Conservation (phyloP, 2,888 invertebrate species). For the Mamestra brassicae region DNA sequence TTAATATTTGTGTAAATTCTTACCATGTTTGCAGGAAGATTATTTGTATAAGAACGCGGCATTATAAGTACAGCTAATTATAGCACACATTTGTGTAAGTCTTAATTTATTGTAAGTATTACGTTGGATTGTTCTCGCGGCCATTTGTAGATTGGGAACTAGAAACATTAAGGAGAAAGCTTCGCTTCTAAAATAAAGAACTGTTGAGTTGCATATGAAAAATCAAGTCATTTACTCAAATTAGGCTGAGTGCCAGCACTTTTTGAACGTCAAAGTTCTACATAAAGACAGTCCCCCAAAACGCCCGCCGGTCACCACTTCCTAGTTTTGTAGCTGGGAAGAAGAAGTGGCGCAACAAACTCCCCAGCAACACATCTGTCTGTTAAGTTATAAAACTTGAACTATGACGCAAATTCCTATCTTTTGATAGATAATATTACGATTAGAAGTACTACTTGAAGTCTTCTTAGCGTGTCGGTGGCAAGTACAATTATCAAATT, state of each 20-base stretch:
- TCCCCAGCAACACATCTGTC: no score
- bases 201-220: constrained; percentile 2
- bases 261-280: no score
- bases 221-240: no score
- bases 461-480: no score
- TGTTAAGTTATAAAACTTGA: no score
- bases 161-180: constrained; percentile 2
- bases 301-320: no score
- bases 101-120: constrained; percentile 3
- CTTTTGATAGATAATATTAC: constrained; percentile 1
- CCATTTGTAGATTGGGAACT: background rate
- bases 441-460: constrained; percentile 13
- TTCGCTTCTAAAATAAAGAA: constrained; percentile 23
- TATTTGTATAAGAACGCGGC: constrained; percentile 24
- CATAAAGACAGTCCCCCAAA: no score
- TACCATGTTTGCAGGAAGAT: constrained; percentile 16
- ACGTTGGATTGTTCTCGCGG: constrained; percentile 7
- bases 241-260: no score
- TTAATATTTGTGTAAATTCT: constrained; percentile 1
- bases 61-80: constrained; percentile 21
- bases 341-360: no score
- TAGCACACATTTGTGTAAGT: constrained; percentile 22
- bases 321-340: no score
- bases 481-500: no score
- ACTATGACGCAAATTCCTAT: constrained; percentile 12